Conservation (phyloP, 1,140 invertebrate species). For the Dinothrombium tinctorium region DNA sequence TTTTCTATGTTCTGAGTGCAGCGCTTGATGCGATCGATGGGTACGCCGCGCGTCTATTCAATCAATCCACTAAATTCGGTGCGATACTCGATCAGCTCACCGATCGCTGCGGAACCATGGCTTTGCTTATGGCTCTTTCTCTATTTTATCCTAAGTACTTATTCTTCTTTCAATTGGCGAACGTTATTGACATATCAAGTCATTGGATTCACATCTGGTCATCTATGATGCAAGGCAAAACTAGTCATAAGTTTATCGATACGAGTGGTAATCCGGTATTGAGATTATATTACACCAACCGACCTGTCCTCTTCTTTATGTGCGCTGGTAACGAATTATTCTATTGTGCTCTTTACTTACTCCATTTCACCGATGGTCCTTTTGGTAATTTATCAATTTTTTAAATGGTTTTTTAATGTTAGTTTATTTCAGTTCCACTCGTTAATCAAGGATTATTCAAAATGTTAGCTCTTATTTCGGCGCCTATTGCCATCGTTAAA, state of each 20-base stretch:
- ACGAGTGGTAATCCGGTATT: slow-evolving; percentile 72
- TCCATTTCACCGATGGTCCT: slow-evolving; percentile 71
- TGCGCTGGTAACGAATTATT: slow-evolving; percentile 90
- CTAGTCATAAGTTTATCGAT: slow-evolving; percentile 75
- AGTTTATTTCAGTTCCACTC: too few relatives aligned
- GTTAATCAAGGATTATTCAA: too few relatives aligned
- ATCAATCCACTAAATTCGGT: slow-evolving; percentile 93
- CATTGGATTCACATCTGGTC: slow-evolving; percentile 94
- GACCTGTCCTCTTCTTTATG: slow-evolving; percentile 67
- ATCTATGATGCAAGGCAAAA: slow-evolving; percentile 56
- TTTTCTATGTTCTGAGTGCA: slow-evolving; percentile 70
- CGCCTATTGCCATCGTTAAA: too few relatives aligned
- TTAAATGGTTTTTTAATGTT: too few relatives aligned
- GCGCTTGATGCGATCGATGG: slow-evolving; percentile 90
- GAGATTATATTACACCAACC: slow-evolving; percentile 69
- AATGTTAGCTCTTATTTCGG: too few relatives aligned
- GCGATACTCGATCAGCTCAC: slow-evolving; percentile 93
- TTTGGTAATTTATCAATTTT: too few relatives aligned
- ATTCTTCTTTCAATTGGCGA: slow-evolving; percentile 81
- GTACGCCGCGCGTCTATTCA: slow-evolving; percentile 71
- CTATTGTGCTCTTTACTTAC: slow-evolving; percentile 68
- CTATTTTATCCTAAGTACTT: slow-evolving; percentile 79
- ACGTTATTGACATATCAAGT: slow-evolving; percentile 82
- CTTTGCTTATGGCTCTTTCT: slow-evolving; percentile 36
- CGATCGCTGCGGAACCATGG: slow-evolving; percentile 87